Evolutionary conservation across 2,888 invertebrate genomes (phyloP).

Genomic region (Eilema sororculum): DNA sequence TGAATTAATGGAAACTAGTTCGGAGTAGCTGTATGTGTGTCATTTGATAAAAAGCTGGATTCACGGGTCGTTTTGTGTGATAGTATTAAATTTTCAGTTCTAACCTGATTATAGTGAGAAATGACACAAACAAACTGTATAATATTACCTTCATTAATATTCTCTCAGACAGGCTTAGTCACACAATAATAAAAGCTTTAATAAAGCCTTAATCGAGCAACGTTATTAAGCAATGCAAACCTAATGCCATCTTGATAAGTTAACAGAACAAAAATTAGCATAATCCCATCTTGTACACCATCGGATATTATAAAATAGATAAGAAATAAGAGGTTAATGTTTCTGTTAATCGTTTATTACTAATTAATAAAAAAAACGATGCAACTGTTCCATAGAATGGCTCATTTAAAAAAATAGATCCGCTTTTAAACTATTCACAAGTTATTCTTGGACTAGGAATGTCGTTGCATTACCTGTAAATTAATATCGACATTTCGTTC

Average conservation of each 20-base stretch:
- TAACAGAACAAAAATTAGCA: slow-evolving; percentile 36
- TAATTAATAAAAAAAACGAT: not conserved
- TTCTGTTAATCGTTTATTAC: slow-evolving; percentile 2
- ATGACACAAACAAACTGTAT: too few species aligned
- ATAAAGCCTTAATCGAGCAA: slow-evolving; percentile 21
- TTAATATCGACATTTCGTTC: not conserved
- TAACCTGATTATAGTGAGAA: too few species aligned
- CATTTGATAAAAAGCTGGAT: too few species aligned
- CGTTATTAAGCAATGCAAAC: slow-evolving; percentile 38
- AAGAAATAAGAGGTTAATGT: slow-evolving; percentile 13
- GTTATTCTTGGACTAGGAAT: not conserved
- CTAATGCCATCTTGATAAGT: slow-evolving; percentile 39
- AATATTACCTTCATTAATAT: not conserved
- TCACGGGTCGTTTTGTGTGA: too few species aligned
- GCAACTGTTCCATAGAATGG: not conserved
- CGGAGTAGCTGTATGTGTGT: not conserved
- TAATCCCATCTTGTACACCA: slow-evolving; percentile 41
- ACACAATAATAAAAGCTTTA: slow-evolving; percentile 15
- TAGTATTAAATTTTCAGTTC: too few species aligned
- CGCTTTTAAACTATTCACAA: not conserved
- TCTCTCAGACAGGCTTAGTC: slow-evolving; percentile 8
- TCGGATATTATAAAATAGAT: slow-evolving; percentile 34
- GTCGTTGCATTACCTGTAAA: not conserved
- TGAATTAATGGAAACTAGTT: not conserved
- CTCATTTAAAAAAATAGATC: not conserved